Conservation (phyloP, 2,797 vertebrate genomes). For the Acanthis flammea region DNA sequence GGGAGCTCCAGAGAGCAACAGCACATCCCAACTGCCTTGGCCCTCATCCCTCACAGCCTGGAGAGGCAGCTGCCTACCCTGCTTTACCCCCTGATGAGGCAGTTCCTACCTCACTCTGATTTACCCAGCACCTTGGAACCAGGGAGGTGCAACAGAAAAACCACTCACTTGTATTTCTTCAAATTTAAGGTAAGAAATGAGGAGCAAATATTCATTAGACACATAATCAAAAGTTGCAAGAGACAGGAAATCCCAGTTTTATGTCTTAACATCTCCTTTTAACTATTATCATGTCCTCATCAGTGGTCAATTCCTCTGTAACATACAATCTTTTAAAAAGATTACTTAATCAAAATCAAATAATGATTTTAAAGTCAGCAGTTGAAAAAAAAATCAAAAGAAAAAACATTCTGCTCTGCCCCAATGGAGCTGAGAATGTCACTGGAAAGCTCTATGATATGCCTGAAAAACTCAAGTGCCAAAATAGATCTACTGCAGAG, state of each 20-base stretch:
- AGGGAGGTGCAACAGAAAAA: background rate
- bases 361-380: background rate
- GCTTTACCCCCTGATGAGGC: background rate
- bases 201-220: background rate
- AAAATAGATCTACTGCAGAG: background rate
- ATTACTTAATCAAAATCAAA: background rate
- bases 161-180: background rate
- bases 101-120: background rate
- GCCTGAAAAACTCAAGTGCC: background rate
- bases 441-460: background rate
- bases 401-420: background rate
- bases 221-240: background rate
- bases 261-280: background rate
- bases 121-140: background rate
- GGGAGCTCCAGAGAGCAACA: background rate
- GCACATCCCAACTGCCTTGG: accelerated
- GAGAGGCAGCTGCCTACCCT: accelerated
- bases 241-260: background rate
- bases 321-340: background rate
- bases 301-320: background rate
- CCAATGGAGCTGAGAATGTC: background rate
- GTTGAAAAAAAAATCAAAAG: background rate
- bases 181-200: background rate
- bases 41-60: background rate
- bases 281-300: background rate